Base-by-base conservation (phyloP, 2,113 vertebrate genomes). In the Vanacampus margaritifer region DNA sequence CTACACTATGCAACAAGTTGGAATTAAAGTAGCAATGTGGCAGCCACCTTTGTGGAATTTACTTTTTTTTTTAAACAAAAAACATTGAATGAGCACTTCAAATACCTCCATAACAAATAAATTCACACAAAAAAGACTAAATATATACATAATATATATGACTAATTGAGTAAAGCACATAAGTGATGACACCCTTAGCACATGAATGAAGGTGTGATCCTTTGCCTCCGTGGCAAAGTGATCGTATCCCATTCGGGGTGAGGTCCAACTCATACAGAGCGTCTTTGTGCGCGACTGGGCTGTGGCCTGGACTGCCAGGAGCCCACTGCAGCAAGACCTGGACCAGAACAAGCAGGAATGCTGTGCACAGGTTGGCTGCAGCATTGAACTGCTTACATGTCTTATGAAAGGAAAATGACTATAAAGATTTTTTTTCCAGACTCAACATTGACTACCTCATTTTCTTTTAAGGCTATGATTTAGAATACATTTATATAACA, bases 281-380 rank as follows among this genome's bases (percentile, higher is more conserved):
- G 69, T 83, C 91, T 89, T 90, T 92, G 89, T 92, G 80, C 71
- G 68, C 57, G 28, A 41, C 53, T 70, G 57, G 46, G 69, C 78
- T 64, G 67, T 43, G 11, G 65, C 72, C 70, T 63, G 72, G 68
- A 62, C 76, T 72, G 75, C 77, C 78, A 80, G 76, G 26, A 69
- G 72, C 69, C 72, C 72, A 70, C 74, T 78, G 81, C 78, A 77
- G 80, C 63, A 4, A 45, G 82, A 74, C 76, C 69, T 67, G 69
- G 59, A 73, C 58, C 56, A 61, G 75, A 85, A 84, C 75, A 84
- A 80, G 78, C 68, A 85, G 81, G 86, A 87, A 87, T 86, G 82
- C 65, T 74, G 48, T 45, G 68, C 48, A 32, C 63, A 50, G 26
- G 26, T 21, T 57, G 71, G 68, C 17, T 46, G 1, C 36, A 8